These are phyloP conservation scores for Siniperca scherzeri DNA, from an alignment of 2,797 vertebrate genomes.

Conservation along the genomic window DNA sequence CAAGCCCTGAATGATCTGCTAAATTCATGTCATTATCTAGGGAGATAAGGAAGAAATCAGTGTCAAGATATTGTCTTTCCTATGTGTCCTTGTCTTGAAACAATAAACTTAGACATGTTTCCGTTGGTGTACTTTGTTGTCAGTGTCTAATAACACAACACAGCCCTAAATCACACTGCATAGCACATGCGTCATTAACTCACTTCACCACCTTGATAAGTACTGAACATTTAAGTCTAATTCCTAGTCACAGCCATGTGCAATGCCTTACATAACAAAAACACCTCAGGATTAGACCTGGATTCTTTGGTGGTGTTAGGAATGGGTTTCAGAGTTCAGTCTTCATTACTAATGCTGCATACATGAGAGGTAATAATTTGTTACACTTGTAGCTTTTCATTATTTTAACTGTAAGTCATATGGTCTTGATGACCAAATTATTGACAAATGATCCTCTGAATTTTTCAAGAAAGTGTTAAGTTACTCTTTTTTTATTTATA, in stretches of 20 bases:
- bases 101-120: constrained; percentile 24
- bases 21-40: background rate
- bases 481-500: background rate
- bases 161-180: background rate
- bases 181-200: background rate
- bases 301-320: background rate
- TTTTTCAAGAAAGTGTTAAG: no score
- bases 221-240: constrained; percentile 16
- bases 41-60: background rate
- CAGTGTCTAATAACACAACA: constrained; percentile 4
- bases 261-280: constrained; percentile 8
- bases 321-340: background rate
- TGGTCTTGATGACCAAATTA: background rate
- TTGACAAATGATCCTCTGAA: background rate
- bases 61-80: background rate
- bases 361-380: background rate
- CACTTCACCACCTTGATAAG: background rate
- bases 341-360: background rate
- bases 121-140: background rate
- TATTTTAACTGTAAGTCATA: background rate
- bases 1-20: background rate
- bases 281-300: constrained; percentile 16
- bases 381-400: background rate
- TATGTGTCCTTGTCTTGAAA: constrained; percentile 3
- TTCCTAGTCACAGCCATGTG: constrained; percentile 25